Evolutionary conservation across 2,797 vertebrate genomes (phyloP).

Genomic region (Megalops cyprinoides): DNA sequence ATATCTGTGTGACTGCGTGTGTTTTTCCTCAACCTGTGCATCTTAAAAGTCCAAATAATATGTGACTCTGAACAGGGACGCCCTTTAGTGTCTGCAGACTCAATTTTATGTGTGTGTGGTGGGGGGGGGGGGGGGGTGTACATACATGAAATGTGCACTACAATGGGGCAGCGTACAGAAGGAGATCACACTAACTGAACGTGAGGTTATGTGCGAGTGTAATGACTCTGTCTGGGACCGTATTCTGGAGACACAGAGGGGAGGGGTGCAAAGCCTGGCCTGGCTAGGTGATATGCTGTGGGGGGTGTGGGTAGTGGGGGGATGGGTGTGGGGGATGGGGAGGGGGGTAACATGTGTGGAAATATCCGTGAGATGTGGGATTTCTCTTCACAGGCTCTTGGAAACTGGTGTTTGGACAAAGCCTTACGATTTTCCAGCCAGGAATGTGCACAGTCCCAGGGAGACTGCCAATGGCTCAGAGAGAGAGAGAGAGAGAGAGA

Average conservation of each 20-base stretch:
- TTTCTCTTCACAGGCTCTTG: conserved; percentile 79
- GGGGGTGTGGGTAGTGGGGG: neutral
- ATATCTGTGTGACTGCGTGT: neutral
- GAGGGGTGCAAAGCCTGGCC: neutral
- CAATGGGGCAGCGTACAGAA: neutral
- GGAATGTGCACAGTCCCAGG: conserved; percentile 80
- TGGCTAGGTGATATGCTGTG: conserved; percentile 26
- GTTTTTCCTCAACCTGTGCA: neutral
- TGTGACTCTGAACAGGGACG: neutral
- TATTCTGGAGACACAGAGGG: neutral
- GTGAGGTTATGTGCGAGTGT: neutral
- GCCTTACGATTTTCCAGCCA: conserved; percentile 80
- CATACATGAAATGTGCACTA: neutral
- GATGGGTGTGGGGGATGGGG: conserved; percentile 36
- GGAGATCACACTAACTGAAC: neutral
- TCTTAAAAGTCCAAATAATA: neutral
- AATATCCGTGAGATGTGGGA: conserved; percentile 71
- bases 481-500: conserved; percentile 45
- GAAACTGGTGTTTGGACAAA: conserved; percentile 83
- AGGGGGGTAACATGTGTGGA: conserved; percentile 65
- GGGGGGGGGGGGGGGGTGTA: no score
- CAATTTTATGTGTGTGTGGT: neutral
- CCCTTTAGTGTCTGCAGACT: neutral
- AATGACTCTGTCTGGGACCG: conserved; percentile 12
- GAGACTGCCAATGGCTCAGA: conserved; percentile 77